Percentiles rank a stretch among this genome's conserved stretches.
phyloP scores from a whole-genome alignment of 2,113 vertebrate genomes.

The Crotalus horridus region DNA sequence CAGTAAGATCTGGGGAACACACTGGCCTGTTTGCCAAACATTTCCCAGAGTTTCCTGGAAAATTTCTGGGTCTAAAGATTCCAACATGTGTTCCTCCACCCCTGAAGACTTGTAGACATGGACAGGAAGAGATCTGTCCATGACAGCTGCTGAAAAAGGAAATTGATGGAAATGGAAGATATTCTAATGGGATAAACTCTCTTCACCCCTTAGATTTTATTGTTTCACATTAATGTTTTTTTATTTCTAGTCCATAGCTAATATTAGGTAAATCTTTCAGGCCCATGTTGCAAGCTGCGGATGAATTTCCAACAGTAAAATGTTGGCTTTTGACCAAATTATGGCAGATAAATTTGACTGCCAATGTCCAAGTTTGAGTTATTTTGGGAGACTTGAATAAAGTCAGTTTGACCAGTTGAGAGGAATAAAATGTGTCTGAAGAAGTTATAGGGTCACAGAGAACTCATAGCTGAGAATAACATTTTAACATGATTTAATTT shows the following conservation, averaged over 20 bases:
- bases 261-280: slow-evolving; percentile 23
- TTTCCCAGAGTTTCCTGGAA: background rate
- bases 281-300: slow-evolving; percentile 11
- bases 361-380: slow-evolving; percentile 15
- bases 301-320: slow-evolving; percentile 16
- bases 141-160: background rate
- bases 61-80: background rate
- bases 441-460: slow-evolving; percentile 11
- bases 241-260: background rate
- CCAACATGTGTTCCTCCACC: background rate
- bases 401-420: background rate
- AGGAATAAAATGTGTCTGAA: background rate
- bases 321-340: slow-evolving; percentile 11
- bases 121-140: background rate
- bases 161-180: background rate
- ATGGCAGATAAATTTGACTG: background rate
- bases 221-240: background rate
- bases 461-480: background rate
- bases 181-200: background rate
- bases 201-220: background rate
- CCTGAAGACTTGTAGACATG: background rate
- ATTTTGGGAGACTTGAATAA: slow-evolving; percentile 29
- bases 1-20: background rate
- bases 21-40: background rate
- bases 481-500: slow-evolving; percentile 9